Base-by-base conservation (phyloP, 2,113 vertebrate genomes). In the Serilophus lunatus region DNA sequence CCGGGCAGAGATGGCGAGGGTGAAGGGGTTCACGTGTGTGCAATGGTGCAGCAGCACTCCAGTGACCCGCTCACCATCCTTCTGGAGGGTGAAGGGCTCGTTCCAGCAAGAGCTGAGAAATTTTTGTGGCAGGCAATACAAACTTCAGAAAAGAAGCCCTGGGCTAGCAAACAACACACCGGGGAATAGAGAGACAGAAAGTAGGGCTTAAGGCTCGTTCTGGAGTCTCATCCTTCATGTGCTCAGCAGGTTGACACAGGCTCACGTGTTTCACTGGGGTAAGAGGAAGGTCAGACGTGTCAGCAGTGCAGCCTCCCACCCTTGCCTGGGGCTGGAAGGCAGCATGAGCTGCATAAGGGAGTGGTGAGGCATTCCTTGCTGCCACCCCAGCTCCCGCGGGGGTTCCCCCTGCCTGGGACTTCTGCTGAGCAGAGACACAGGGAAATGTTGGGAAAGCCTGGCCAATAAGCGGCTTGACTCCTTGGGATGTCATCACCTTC, bases 41-140 rank as follows among this genome's bases (percentile, higher is more conserved):
- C 98, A 98, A 87, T 99, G 99, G 91, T 99, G 99, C 56, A 99
- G 97, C 93, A 99, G 88, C 63, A 99, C 98, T 10, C 99, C 99
- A 16, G 97, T 98, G 33, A 99, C 97, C 0, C 90, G 90, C 93
- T 98, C 80, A 2, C 98, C 98, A 1, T 98, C 98, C 78, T 96
- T 98, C 93, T 98, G 97, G 25, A 99, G 94, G 77, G 95, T 36
- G 47, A 99, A 99, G 51, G 99, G 99, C 87, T 99, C 99, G 0
- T 99, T 99, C 99, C 26, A 44, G 53, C 3, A 1, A 10, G 13
- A 84, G 23, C 44, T 44, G n/a, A 50, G 19, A 8, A 59, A 59
- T 59, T 11, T 19, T 4, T 4, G 28, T 9, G 2, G 17, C 42
- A 33, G 33, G 61, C 15, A 64, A 31, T 16, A 22, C 3, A 63